These are phyloP conservation scores for Sinhomidia bicolor DNA, from an alignment of 2,888 invertebrate species.

Conservation along the genomic window DNA sequence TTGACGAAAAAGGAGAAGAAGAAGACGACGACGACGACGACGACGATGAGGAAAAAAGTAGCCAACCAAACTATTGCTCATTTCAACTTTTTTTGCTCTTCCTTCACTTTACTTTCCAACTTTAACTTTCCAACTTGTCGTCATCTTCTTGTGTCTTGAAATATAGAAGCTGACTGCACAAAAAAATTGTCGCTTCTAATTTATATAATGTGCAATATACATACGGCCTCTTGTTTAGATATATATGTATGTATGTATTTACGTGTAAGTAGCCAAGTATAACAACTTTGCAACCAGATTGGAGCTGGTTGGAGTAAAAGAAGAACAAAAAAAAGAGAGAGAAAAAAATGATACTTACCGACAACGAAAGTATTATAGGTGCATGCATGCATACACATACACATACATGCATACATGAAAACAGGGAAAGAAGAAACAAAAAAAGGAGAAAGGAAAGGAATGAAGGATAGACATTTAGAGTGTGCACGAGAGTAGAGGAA, in stretches of 20 bases:
- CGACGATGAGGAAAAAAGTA: constrained; percentile 56
- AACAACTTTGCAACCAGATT: constrained; percentile 50
- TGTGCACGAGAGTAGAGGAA: constrained; percentile 18
- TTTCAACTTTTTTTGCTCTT: constrained; percentile 75
- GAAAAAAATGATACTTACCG: constrained; percentile 4
- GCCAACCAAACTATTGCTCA: constrained; percentile 73
- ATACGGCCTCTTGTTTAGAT: not conserved
- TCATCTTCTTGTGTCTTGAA: constrained; percentile 74
- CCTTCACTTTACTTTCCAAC: constrained; percentile 77
- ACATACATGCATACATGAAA: not conserved
- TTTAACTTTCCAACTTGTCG: constrained; percentile 77
- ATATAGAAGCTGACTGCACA: constrained; percentile 75
- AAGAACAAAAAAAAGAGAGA: not conserved
- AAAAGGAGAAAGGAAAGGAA: constrained; percentile 20
- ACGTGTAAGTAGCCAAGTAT: not conserved
- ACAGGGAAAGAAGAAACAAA: constrained; percentile 48
- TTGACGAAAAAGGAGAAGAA: constrained; percentile 57
- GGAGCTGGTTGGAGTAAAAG: constrained; percentile 53
- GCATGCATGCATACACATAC: not conserved
- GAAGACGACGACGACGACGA: constrained; percentile 10
- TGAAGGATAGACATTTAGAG: constrained; percentile 52
- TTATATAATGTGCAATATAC: constrained; percentile 61
- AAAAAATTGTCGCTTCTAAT: constrained; percentile 72
- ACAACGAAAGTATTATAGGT: not conserved
- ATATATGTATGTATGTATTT: too few relatives aligned